phyloP scores from a whole-genome alignment of 2,797 vertebrate genomes.

The Rachycentron canadum region DNA sequence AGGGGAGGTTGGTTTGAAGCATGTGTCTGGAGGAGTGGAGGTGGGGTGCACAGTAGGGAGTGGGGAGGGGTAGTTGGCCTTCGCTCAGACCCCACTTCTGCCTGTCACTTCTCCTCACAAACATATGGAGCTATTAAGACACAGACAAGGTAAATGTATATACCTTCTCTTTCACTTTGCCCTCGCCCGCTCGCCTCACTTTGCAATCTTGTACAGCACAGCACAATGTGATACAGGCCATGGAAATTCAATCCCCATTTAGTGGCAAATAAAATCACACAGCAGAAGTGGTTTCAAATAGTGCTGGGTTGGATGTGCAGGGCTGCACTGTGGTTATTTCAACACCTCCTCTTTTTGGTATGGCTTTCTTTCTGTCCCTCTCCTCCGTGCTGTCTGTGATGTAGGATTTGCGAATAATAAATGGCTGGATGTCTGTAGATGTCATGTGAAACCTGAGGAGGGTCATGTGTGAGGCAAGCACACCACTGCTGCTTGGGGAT shows the following conservation, averaged over 20 bases:
- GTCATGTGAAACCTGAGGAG: conserved; percentile 84
- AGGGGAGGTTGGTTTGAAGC: conserved; percentile 64
- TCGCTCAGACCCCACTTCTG: conserved; percentile 86
- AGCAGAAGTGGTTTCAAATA: conserved; percentile 86
- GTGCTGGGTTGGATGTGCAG: conserved; percentile 76
- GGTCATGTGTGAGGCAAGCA: conserved; percentile 79
- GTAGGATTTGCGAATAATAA: conserved; percentile 73
- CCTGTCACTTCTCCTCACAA: conserved; percentile 88
- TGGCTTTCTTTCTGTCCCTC: conserved; percentile 74
- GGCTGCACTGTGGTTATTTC: conserved; percentile 80
- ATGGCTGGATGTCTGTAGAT: conserved; percentile 79
- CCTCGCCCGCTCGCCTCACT: conserved; percentile 69
- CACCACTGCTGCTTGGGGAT: conserved; percentile 61
- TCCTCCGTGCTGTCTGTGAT: conserved; percentile 70
- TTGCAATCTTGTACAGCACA: conserved; percentile 87
- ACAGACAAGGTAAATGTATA: conserved; percentile 87
- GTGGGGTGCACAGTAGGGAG: conserved; percentile 55
- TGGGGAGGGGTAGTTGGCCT: conserved; percentile 79
- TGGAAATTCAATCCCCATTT: conserved; percentile 88
- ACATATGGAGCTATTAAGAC: conserved; percentile 88
- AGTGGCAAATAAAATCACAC: conserved; percentile 86
- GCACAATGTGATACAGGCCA: conserved; percentile 87
- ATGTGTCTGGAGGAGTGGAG: conserved; percentile 65
- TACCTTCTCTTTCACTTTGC: conserved; percentile 82
- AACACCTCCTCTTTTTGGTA: conserved; percentile 75